Evolutionary conservation across 2,888 invertebrate genomes (phyloP).

Genomic region (Brachycybe producta): DNA sequence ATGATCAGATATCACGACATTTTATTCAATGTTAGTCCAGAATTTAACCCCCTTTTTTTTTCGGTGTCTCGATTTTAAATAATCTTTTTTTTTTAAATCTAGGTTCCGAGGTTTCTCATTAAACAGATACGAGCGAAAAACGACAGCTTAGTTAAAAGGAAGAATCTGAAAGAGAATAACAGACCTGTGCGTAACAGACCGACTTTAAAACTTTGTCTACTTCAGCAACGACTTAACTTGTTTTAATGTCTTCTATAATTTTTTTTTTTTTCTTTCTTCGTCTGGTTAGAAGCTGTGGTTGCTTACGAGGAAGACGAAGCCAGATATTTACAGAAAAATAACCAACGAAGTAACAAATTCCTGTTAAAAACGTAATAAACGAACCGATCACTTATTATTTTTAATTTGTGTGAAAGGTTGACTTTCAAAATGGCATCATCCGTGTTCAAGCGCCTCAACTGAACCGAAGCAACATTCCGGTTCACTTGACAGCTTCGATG

Average conservation of each 20-base stretch:
- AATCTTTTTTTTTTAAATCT: constrained; percentile 13
- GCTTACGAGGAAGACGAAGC: constrained; percentile 26
- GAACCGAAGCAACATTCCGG: constrained; percentile 8
- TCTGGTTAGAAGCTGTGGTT: constrained; percentile 22
- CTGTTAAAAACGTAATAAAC: background rate
- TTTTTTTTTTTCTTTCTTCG: background rate
- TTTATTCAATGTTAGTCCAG: constrained; percentile 63
- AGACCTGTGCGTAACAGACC: constrained; percentile 15
- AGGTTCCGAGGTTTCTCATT: constrained; percentile 19
- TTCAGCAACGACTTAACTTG: background rate
- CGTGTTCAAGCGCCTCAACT: constrained; percentile 16
- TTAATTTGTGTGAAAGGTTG: constrained; percentile 13
- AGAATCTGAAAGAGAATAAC: constrained; percentile 16
- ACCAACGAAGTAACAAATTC: constrained; percentile 27
- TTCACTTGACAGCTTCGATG: constrained; percentile 8
- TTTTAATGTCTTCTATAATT: no score
- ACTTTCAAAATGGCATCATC: constrained; percentile 19
- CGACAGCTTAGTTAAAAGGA: constrained; percentile 13
- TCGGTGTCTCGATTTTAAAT: background rate
- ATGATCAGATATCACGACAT: constrained; percentile 62
- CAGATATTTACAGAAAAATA: constrained; percentile 29
- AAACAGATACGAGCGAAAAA: constrained; percentile 16
- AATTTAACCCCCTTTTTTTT: background rate
- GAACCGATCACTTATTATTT: no score
- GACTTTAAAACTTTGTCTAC: background rate